A percentile compares a stretch with the other conserved stretches of the same genome.
These are phyloP conservation scores for Koerneria pararmatus DNA, from an alignment of 2,888 invertebrate genomes.

Conservation along the genomic window DNA sequence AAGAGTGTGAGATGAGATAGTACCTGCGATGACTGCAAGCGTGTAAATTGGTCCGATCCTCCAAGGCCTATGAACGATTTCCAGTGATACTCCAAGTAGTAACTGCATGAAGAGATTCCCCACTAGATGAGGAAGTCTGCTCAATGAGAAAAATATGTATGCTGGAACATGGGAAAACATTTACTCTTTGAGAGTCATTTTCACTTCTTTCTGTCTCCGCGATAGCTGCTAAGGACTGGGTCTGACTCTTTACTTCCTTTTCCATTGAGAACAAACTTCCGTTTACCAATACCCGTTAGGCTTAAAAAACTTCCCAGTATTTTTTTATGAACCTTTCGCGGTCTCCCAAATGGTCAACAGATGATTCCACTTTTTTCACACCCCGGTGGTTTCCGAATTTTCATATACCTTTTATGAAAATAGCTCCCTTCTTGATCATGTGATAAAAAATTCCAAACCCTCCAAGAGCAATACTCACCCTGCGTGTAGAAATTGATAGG, in stretches of 20 bases:
- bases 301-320: too few species aligned
- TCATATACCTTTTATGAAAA: too few species aligned
- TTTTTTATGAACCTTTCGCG: too few species aligned
- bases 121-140: conserved; percentile 69
- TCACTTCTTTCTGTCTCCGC: too few species aligned
- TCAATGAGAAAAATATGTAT: not conserved
- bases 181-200: not conserved
- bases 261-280: too few species aligned
- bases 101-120: conserved; percentile 88
- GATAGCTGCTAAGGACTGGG: too few species aligned
- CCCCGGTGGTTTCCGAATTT: too few species aligned
- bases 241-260: too few species aligned
- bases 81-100: conserved; percentile 85
- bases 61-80: conserved; percentile 87
- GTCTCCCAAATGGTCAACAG: too few species aligned
- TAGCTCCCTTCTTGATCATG: not conserved
- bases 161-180: not conserved
- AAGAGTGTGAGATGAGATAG: too few species aligned
- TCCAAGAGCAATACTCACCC: conserved; percentile 27
- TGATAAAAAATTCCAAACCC: not conserved
- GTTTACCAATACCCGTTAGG: too few species aligned
- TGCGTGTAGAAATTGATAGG: conserved; percentile 69
- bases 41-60: conserved; percentile 70
- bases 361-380: too few species aligned
- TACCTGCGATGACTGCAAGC: conserved; percentile 39